These are phyloP conservation scores for Drosophila equinoxialis DNA, from an alignment of 1,140 invertebrate genomes.

Conservation along the genomic window DNA sequence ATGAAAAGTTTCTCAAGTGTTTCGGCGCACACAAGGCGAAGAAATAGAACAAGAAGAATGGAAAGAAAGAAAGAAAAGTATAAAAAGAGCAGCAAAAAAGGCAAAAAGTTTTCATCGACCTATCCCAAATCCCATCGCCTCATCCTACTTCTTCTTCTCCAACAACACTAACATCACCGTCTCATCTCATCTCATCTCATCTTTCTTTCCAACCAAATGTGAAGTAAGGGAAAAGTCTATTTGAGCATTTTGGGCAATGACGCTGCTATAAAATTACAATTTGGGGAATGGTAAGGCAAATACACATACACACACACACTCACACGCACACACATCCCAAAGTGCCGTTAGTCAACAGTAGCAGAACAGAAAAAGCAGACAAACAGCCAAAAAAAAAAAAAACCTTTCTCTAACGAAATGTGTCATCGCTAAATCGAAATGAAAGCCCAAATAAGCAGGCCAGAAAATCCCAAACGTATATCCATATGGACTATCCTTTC, in stretches of 20 bases:
- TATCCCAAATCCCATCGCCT: not conserved
- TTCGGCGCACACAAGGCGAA: slow-evolving; percentile 12
- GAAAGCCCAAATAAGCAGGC: slow-evolving; percentile 58
- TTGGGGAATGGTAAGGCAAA: slow-evolving; percentile 77
- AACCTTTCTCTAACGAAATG: slow-evolving; percentile 63
- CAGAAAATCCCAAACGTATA: slow-evolving; percentile 21
- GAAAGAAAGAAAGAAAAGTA: not conserved
- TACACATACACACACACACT: slow-evolving; percentile 38
- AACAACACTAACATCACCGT: too few relatives aligned
- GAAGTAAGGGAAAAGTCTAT: slow-evolving; percentile 65
- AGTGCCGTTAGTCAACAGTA: slow-evolving; percentile 63
- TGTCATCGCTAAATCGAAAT: slow-evolving; percentile 74
- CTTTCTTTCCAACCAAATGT: not conserved
- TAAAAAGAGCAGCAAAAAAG: not conserved
- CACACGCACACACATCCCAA: slow-evolving; percentile 28
- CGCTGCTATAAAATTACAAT: slow-evolving; percentile 79
- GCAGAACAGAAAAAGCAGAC: slow-evolving; percentile 5
- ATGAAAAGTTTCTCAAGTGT: slow-evolving; percentile 31
- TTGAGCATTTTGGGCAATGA: slow-evolving; percentile 78
- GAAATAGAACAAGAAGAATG: slow-evolving; percentile 18
- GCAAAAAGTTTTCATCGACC: slow-evolving; percentile 32
- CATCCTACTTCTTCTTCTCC: too few relatives aligned
- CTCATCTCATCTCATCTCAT: too few relatives aligned
- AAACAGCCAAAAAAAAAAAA: slow-evolving; percentile 13
- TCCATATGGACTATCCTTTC: not conserved